Evolutionary conservation across 2,113 vertebrate species (phyloP).

Genomic region (Bos javanicus): DNA sequence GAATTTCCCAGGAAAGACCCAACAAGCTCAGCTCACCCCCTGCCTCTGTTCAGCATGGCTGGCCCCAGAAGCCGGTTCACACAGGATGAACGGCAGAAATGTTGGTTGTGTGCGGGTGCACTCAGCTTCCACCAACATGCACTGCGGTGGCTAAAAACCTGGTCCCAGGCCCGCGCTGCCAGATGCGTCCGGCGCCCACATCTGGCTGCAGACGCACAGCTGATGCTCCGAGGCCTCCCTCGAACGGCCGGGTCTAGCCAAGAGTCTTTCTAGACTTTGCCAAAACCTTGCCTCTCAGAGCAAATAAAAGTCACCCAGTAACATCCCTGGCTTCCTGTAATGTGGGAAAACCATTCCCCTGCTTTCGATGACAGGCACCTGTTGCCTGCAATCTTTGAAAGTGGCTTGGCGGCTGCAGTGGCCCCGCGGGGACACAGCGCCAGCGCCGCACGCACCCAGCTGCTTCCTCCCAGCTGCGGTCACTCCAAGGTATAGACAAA

Average conservation of each 20-base stretch:
- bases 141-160: background rate
- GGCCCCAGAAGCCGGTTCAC: rapidly evolving
- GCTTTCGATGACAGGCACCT: conserved; percentile 63
- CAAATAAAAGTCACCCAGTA: conserved; percentile 38
- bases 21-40: background rate
- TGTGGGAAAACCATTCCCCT: conserved; percentile 48
- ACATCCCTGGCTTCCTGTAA: conserved; percentile 43
- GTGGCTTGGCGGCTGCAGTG: background rate
- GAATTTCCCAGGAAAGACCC: background rate
- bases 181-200: background rate
- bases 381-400: conserved; percentile 58
- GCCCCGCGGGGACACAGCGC: conserved; percentile 2
- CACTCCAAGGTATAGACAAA: background rate
- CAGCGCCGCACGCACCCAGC: conserved; percentile 46
- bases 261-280: conserved; percentile 21
- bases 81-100: background rate
- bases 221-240: background rate
- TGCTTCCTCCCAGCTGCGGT: conserved; percentile 56
- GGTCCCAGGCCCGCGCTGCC: background rate
- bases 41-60: background rate
- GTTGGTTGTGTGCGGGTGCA: background rate
- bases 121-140: background rate
- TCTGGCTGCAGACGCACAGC: background rate
- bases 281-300: conserved; percentile 28
- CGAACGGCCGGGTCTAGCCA: background rate